Evolutionary conservation across 1,140 invertebrate species (phyloP).

Genomic region (Heliconius melpomene): DNA sequence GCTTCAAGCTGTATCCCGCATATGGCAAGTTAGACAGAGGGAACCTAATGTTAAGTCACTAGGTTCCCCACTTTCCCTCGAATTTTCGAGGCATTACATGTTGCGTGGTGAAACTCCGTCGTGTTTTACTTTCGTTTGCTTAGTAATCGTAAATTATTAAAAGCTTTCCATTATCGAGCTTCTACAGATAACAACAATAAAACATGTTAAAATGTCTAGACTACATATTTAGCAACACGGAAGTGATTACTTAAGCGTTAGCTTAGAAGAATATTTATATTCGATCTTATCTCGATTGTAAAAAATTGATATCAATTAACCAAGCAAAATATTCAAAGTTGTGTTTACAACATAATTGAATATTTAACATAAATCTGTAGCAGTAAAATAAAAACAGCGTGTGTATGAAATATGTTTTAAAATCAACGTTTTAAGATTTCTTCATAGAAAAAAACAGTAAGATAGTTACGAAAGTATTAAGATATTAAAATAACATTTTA

Average conservation of each 20-base stretch:
- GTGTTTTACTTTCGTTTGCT: no score
- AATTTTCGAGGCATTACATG: no score
- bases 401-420: background rate
- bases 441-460: background rate
- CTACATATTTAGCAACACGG: conserved; percentile 5
- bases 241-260: conserved; percentile 9
- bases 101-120: no score
- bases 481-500: no score
- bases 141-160: background rate
- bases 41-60: no score
- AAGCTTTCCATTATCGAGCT: background rate
- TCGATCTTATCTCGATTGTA: background rate
- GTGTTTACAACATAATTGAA: background rate
- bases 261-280: background rate
- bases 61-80: no score
- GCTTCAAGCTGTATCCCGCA: no score
- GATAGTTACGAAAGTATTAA: no score
- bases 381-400: background rate
- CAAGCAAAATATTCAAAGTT: background rate
- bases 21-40: no score
- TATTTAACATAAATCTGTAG: background rate
- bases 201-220: conserved; percentile 9
- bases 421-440: background rate
- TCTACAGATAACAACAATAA: background rate
- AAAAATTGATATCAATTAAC: background rate